Evolutionary conservation across 2,113 vertebrate species (phyloP), one percentile per base, ranked within the genome.

Genomic region (Takifugu flavidus): DNA sequence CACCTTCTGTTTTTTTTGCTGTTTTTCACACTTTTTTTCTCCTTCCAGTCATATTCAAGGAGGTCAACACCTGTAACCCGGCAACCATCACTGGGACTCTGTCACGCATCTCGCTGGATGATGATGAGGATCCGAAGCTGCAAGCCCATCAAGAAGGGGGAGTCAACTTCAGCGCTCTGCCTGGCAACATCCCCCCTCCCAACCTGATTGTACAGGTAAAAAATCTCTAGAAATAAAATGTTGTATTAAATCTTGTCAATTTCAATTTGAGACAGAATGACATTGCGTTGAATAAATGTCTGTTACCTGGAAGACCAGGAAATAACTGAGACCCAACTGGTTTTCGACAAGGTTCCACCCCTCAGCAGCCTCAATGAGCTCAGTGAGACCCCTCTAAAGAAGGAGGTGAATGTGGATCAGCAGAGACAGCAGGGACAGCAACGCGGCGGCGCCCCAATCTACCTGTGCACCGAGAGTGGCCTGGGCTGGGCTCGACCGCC

Each of bases 1-100:
- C 43, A 2, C 45, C 45, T 47, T 47, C 45, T 15, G n/a, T 5
- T 47, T 14, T 7, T 13, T n/a, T 25, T 39, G 13, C 7, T 55
- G 43, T 25, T 43, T 50, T 55, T 27, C 65, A 45, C 56, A 13
- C 5, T 29, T 56, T 64, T 76, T 8, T 47, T 42, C 43, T 81
- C 60, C 29, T 56, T 26, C 55, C 80, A 98, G 96, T 99, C 86
- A 94, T 98, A 56, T 99, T 99, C 88, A 99, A 98, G 85, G 96
- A 98, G 86, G 94, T 98, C 78, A 98, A 95, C 88, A 94, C 96
- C 34, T 98, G 96, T 80, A 98, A 99, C 80, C 95, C 97, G 0
- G 93, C 96, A 64, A 98, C 95, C 90, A 98, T 99, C 90, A 98
- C 96, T 0, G 96, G 95, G 65, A 97, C 96, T 1, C 89, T 99